Evolutionary conservation across 2,113 vertebrate species (phyloP).

Genomic region (Prolemur simus): DNA sequence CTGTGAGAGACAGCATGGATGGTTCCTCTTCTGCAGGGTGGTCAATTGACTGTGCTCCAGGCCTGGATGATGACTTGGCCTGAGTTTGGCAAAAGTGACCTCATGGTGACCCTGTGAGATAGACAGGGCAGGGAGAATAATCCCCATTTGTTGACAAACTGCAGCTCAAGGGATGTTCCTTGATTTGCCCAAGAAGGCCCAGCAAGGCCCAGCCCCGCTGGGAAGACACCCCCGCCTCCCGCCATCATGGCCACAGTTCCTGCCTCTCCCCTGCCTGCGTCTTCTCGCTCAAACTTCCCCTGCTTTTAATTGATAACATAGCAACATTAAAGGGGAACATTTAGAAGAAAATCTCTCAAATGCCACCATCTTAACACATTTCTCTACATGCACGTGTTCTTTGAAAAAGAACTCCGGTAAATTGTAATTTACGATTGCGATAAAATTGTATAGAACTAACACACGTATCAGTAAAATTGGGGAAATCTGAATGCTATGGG

Average conservation of each 20-base stretch:
- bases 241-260: fast-evolving
- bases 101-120: not conserved
- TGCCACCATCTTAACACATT: not conserved
- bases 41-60: not conserved
- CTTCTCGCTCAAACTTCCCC: not conserved
- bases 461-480: not conserved
- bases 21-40: not conserved
- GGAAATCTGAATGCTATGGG: not conserved
- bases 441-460: not conserved
- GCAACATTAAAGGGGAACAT: not conserved
- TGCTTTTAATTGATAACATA: not conserved
- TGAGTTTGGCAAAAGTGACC: not conserved
- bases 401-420: not conserved
- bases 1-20: not conserved
- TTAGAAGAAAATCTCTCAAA: not conserved
- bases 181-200: not conserved
- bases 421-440: not conserved
- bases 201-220: not conserved
- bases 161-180: not conserved
- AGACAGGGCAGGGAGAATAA: not conserved
- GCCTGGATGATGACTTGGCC: not conserved
- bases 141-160: too few species aligned
- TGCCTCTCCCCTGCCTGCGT: not conserved
- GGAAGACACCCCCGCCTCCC: too few species aligned
- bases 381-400: not conserved